phyloP scores from a whole-genome alignment of 2,888 invertebrate genomes.

The Meandrusa payeni region DNA sequence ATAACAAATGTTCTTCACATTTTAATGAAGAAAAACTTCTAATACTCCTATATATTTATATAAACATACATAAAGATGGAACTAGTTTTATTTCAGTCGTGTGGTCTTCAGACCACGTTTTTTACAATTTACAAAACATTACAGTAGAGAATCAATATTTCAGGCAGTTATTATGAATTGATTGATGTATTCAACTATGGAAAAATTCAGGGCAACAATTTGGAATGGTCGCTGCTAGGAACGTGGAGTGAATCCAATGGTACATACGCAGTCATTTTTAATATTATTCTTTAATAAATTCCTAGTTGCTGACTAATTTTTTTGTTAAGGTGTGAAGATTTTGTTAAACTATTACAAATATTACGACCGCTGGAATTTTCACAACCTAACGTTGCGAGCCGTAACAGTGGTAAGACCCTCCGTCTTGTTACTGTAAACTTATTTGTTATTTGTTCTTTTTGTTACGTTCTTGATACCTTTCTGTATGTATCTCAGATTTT shows the following conservation, averaged over 20 bases:
- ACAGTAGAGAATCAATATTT: slow-evolving; percentile 25
- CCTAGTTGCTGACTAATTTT: too few species aligned
- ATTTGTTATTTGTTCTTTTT: too few species aligned
- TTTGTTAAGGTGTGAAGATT: slow-evolving; percentile 50
- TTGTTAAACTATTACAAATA: slow-evolving; percentile 54
- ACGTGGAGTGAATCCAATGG: slow-evolving; percentile 45
- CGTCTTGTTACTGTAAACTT: too few species aligned
- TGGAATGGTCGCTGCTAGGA: slow-evolving; percentile 47
- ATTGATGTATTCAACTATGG: slow-evolving; percentile 64
- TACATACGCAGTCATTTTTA: slow-evolving; percentile 33
- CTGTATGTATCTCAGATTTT: slow-evolving; percentile 46
- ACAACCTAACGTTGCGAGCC: slow-evolving; percentile 63
- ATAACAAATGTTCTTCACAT: too few species aligned
- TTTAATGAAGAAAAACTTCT: too few species aligned
- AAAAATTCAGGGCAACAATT: slow-evolving; percentile 56
- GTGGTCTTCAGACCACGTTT: too few species aligned
- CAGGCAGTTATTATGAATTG: slow-evolving; percentile 43
- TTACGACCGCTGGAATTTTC: slow-evolving; percentile 65
- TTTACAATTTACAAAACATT: slow-evolving; percentile 8
- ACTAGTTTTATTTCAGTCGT: too few species aligned
- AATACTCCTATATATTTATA: too few species aligned
- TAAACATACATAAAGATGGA: too few species aligned
- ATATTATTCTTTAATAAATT: too few species aligned
- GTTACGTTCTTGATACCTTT: too few species aligned
- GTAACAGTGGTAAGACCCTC: slow-evolving; percentile 62